These are phyloP conservation scores for Rafetus swinhoei DNA, from an alignment of 2,113 vertebrate species.

Conservation along the genomic window DNA sequence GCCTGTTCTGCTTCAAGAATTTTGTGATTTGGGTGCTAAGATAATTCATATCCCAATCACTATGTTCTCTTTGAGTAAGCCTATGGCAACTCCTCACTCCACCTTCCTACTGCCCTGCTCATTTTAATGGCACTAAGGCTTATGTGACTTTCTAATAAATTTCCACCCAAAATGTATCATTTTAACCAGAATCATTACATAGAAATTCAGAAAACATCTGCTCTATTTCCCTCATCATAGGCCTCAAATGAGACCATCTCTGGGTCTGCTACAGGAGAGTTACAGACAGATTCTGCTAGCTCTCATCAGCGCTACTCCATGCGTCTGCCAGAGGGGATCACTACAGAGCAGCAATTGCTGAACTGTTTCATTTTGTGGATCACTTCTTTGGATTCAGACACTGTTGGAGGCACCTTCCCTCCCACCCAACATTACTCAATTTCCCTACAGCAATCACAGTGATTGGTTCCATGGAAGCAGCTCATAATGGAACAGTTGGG, in stretches of 20 bases:
- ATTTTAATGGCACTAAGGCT: background rate
- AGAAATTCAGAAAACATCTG: background rate
- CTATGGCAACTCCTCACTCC: background rate
- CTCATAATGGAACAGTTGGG: background rate
- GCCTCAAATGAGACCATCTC: background rate
- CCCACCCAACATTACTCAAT: background rate
- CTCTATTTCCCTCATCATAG: background rate
- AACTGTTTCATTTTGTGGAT: background rate
- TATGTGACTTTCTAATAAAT: background rate
- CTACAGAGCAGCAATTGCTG: background rate
- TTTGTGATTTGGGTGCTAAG: constrained; percentile 7
- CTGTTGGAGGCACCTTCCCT: background rate
- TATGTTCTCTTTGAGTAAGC: background rate
- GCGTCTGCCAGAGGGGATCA: background rate
- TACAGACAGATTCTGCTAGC: constrained; percentile 10
- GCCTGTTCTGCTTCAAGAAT: background rate
- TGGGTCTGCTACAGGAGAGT: background rate
- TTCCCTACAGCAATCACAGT: background rate
- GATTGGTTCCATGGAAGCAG: background rate
- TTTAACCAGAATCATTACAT: background rate
- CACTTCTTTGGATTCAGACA: background rate
- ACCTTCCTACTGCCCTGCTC: background rate
- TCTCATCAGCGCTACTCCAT: rapidly evolving
- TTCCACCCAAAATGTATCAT: background rate
- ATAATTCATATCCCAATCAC: background rate